Percentiles rank a stretch among this genome's conserved stretches.
Conservation (phyloP, 2,113 vertebrate species). For the Apaloderma vittatum region DNA sequence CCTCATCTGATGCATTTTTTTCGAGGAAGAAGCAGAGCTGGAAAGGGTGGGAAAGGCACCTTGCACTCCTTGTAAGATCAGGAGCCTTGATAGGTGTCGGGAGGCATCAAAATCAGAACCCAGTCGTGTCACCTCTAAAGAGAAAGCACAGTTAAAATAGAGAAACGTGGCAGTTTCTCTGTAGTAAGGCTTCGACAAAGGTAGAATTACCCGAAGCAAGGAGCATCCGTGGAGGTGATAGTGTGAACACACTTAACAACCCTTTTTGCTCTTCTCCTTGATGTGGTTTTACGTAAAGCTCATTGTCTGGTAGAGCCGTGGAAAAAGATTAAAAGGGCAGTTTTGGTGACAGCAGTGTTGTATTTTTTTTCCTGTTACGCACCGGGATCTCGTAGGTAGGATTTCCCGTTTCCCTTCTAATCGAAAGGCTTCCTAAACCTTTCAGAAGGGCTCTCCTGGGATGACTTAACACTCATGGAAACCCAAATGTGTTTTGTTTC, state of each 20-base stretch:
- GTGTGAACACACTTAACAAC: neutral
- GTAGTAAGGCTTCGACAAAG: neutral
- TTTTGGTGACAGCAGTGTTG: conserved; percentile 12
- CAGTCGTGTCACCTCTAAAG: neutral
- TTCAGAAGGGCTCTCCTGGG: conserved; percentile 37
- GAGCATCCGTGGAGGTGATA: rapidly evolving
- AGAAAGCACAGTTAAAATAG: neutral
- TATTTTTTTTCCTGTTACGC: neutral
- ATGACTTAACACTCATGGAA: neutral
- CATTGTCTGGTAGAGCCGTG: neutral
- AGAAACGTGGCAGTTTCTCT: rapidly evolving
- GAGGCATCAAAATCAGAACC: neutral
- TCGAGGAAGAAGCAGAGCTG: neutral
- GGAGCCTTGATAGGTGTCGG: neutral
- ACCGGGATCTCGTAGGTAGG: conserved; percentile 2
- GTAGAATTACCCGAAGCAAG: neutral
- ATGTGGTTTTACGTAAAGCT: neutral
- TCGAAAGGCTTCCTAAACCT: conserved; percentile 49
- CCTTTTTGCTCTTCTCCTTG: neutral
- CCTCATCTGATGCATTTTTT: neutral
- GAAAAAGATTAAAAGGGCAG: neutral
- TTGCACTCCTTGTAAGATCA: neutral
- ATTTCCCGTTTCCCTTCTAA: conserved; percentile 50
- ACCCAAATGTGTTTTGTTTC: neutral
- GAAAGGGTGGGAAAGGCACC: neutral